Evolutionary conservation across 2,888 invertebrate species (phyloP).

Genomic region (Drosophila lutescens): DNA sequence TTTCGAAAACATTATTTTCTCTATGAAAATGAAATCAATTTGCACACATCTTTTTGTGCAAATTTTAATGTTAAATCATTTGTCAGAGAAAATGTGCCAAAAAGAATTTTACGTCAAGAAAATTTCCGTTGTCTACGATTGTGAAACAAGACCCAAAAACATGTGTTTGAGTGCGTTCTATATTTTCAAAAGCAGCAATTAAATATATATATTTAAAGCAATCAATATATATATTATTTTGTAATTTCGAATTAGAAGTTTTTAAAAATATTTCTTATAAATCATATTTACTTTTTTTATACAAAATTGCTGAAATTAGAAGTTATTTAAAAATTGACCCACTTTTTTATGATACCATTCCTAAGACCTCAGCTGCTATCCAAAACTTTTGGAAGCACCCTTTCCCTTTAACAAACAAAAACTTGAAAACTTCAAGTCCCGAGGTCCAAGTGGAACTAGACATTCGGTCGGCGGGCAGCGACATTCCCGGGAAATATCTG

Average conservation of each 20-base stretch:
- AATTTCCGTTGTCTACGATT: background rate
- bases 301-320: background rate
- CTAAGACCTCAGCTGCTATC: slow-evolving; percentile 6
- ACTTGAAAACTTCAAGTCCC: slow-evolving; percentile 7
- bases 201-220: too few species aligned
- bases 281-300: background rate
- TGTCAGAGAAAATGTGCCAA: background rate
- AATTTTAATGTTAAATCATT: background rate
- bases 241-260: too few species aligned
- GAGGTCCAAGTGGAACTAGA: slow-evolving; percentile 64
- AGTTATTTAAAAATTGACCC: slow-evolving; percentile 53
- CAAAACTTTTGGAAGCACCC: background rate
- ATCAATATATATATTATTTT: too few species aligned
- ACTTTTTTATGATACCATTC: slow-evolving; percentile 38
- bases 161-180: slow-evolving; percentile 2
- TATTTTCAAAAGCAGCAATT: background rate
- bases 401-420: background rate
- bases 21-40: background rate
- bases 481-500: slow-evolving; percentile 57
- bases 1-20: background rate
- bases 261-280: too few species aligned
- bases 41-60: background rate
- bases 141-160: background rate
- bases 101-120: background rate
- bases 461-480: slow-evolving; percentile 66